Percentiles rank a stretch among this genome's conserved stretches.
phyloP scores from a whole-genome alignment of 2,888 invertebrate genomes.

The Meiosimyza decipiens region DNA sequence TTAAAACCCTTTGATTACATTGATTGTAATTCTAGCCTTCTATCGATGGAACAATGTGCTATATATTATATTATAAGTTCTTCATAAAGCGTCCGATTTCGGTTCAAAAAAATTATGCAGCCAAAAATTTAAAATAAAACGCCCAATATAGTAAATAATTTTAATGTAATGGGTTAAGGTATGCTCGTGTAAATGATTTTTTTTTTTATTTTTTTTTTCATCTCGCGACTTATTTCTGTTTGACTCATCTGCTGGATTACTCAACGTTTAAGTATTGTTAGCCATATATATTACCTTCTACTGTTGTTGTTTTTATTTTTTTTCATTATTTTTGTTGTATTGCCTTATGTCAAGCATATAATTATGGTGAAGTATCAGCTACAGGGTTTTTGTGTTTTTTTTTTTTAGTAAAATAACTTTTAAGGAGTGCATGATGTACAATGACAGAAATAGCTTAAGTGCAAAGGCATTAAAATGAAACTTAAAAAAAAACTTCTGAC shows the following conservation, averaged over 20 bases:
- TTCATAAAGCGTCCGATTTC: no score
- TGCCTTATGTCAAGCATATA: slow-evolving; percentile 7
- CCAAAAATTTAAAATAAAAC: no score
- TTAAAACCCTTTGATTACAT: no score
- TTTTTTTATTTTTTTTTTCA: neutral
- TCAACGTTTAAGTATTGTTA: slow-evolving; percentile 8
- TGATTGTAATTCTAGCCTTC: no score
- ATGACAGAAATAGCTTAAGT: neutral
- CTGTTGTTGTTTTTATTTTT: slow-evolving; percentile 8
- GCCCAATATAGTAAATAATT: no score
- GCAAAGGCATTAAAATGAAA: no score
- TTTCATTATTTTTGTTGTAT: neutral
- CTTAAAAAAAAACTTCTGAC: no score
- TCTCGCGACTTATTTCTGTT: neutral
- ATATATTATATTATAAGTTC: no score
- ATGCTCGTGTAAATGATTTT: neutral
- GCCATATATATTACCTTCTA: neutral
- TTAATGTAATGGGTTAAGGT: no score
- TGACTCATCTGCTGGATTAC: slow-evolving; percentile 22
- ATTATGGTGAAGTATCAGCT: slow-evolving; percentile 6
- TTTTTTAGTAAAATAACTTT: neutral
- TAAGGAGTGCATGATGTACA: slow-evolving; percentile 8
- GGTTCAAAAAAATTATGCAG: no score
- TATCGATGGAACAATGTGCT: no score
- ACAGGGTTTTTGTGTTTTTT: slow-evolving; percentile 13